Base-by-base conservation (phyloP, 2,888 invertebrate genomes). In the Eubasilissa splendida region DNA sequence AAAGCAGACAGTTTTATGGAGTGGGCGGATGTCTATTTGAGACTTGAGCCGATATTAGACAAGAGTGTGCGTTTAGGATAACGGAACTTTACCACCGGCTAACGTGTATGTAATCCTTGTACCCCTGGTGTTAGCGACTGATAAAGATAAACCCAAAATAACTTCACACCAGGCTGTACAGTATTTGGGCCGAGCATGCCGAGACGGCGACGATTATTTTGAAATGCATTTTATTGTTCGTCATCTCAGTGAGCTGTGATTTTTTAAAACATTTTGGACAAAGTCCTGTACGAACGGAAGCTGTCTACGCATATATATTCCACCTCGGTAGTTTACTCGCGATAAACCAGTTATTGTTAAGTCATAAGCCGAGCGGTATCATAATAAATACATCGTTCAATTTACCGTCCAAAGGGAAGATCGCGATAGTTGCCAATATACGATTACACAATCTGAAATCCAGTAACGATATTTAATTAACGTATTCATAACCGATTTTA, bases 1-100 rank as follows among this genome's bases (percentile, higher is more conserved):
- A 66, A 31, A 66, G 66, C 50, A 10, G 11, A 12, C 5, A 66
- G 66, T 66, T 42, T 12, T n/a, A n/a, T 31, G 42, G 42, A 33
- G 65, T 42, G 65, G 22, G 65, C 42, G 65, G 22, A 12, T 31
- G 31, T 8, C 65, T 66, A 66, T 66, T 66, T 50, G 66, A 42
- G 42, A 14, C 52, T 52, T n/a, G 52, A 31, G 42, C 8, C 50
- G 52, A 42, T 68, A 52, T 50, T 68, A 52, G 14, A 11, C 14
- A 14, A 14, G 68, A 12, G n/a, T 68, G 68, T 68, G 5, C 63
- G 31, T 42, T 42, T 42, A 42, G 42, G 42, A 42, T 42, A 42
- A 42, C 42, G 42, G 42, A 42, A 42, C 4, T 42, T 42, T 42
- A 42, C 42, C 7, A 42, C 42, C 42, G 3, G 2, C 7, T 42